These are phyloP conservation scores for Notarius lentiginosus DNA, from an alignment of 2,113 vertebrate genomes.

Conservation along the genomic window DNA sequence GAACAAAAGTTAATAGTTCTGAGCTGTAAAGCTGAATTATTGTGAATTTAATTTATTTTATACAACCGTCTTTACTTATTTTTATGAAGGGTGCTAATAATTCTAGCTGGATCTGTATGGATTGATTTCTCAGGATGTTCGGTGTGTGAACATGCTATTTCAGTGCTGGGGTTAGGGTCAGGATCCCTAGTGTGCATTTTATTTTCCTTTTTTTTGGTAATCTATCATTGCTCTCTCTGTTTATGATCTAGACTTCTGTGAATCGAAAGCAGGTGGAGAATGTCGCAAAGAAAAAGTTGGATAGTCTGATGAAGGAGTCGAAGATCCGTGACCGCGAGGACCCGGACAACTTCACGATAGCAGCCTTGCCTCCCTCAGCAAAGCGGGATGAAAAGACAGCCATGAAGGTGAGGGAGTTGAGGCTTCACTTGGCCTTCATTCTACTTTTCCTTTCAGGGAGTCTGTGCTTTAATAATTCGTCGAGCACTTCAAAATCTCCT, in stretches of 20 bases:
- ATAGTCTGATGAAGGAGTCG: conserved; percentile 93
- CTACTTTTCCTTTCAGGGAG: not conserved
- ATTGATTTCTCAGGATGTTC: not conserved
- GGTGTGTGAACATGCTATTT: not conserved
- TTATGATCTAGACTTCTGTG: conserved; percentile 78
- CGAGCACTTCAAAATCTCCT: not conserved
- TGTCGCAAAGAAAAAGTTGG: conserved; percentile 92
- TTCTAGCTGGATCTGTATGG: too few species aligned
- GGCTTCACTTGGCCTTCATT: not conserved
- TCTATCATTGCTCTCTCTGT: not conserved
- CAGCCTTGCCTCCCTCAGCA: conserved; percentile 73
- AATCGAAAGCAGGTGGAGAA: conserved; percentile 92
- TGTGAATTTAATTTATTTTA: too few species aligned
- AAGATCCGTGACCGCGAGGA: conserved; percentile 94
- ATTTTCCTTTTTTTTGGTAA: not conserved
- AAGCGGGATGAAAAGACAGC: conserved; percentile 67
- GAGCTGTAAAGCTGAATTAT: too few species aligned
- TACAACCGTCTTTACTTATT: not conserved
- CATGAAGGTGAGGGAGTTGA: conserved; percentile 71
- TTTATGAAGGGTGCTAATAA: not conserved
- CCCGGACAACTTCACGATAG: conserved; percentile 83
- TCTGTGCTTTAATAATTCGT: not conserved
- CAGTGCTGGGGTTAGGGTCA: not conserved
- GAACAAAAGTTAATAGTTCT: too few species aligned
- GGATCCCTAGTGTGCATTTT: too few species aligned